Percentiles rank a stretch among this genome's conserved stretches.
These are phyloP conservation scores for Rhodeus uyekii DNA, from an alignment of 2,797 vertebrate genomes.

Conservation along the genomic window DNA sequence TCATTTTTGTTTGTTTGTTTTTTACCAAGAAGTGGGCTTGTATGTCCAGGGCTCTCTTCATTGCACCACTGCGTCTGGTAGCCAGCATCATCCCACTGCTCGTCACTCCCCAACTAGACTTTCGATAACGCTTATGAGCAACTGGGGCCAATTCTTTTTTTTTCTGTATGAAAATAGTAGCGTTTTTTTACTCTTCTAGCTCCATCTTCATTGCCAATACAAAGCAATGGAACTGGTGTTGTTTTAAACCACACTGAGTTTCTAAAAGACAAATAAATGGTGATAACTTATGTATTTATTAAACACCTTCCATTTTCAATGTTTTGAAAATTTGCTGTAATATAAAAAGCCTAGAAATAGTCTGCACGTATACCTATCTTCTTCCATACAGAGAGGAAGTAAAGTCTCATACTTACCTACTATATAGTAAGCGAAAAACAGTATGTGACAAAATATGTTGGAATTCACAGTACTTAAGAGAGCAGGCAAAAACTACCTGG, in stretches of 20 bases:
- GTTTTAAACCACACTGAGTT: background rate
- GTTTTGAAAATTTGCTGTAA: background rate
- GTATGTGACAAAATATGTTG: background rate
- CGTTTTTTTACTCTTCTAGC: background rate
- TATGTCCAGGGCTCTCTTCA: constrained; percentile 73
- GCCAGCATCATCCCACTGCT: constrained; percentile 68
- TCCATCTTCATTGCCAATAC: no score
- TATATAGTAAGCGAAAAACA: background rate
- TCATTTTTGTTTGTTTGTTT: background rate
- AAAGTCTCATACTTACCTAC: background rate
- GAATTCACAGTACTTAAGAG: background rate
- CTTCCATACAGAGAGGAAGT: background rate
- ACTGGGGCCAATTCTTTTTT: constrained; percentile 55
- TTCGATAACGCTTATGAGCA: constrained; percentile 60
- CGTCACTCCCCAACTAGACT: constrained; percentile 68
- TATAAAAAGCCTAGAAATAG: background rate
- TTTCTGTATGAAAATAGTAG: constrained; percentile 49
- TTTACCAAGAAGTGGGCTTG: constrained; percentile 74
- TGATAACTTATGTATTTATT: background rate
- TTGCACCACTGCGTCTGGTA: constrained; percentile 60
- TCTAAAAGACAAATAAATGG: background rate
- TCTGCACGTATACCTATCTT: background rate
- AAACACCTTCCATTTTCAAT: background rate
- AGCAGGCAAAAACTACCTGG: background rate
- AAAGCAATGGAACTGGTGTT: background rate